Conservation (phyloP, 2,888 invertebrate species). For the Cephus pulcher region DNA sequence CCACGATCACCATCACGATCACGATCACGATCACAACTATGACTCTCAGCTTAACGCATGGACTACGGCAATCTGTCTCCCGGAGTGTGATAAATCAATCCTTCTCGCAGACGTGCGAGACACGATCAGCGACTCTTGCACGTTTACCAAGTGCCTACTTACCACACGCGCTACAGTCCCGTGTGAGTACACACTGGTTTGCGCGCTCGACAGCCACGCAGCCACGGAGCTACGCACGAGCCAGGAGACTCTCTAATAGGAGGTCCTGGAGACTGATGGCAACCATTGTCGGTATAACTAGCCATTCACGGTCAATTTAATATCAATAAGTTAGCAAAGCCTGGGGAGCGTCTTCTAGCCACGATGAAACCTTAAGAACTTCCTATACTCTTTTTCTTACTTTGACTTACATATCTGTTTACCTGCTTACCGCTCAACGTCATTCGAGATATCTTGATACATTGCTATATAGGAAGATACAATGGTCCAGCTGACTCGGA, state of each 20-base stretch:
- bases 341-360: background rate
- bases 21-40: constrained; percentile 13
- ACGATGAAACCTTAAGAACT: no score
- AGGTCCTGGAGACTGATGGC: constrained; percentile 36
- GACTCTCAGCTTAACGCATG: constrained; percentile 16
- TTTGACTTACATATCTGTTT: no score
- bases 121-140: constrained; percentile 43
- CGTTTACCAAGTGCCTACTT: constrained; percentile 32
- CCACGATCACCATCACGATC: background rate
- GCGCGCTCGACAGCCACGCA: background rate
- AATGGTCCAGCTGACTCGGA: no score
- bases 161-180: constrained; percentile 1
- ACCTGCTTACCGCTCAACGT: no score
- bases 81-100: constrained; percentile 63
- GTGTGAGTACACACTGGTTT: constrained; percentile 8
- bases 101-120: constrained; percentile 53
- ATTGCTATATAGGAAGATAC: no score
- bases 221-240: background rate
- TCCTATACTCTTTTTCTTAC: no score
- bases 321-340: constrained; percentile 33
- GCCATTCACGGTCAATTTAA: constrained; percentile 39
- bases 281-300: constrained; percentile 34
- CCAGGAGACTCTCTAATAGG: background rate
- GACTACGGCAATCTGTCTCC: constrained; percentile 57
- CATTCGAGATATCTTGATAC: no score